Conservation (phyloP, 2,113 vertebrate genomes). For the Neotragus moschatus region DNA sequence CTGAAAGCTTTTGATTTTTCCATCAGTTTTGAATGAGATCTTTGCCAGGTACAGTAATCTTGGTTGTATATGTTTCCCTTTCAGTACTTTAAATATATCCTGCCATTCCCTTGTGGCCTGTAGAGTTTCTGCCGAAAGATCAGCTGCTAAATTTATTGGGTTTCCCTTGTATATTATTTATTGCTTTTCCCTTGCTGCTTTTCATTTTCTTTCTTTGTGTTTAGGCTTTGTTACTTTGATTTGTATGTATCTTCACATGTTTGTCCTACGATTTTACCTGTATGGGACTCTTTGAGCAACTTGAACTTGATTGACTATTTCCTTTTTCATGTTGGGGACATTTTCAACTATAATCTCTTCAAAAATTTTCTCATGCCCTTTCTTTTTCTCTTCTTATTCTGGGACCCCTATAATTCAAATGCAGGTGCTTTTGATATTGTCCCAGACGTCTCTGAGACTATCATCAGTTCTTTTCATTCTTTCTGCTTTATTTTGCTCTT, state of each 20-base stretch:
- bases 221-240: not conserved
- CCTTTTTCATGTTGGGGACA: not conserved
- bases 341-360: not conserved
- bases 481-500: not conserved
- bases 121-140: not conserved
- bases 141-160: not conserved
- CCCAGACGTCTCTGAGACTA: not conserved
- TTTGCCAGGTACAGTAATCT: not conserved
- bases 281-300: not conserved
- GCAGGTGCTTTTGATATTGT: not conserved
- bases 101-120: not conserved
- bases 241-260: not conserved
- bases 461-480: not conserved
- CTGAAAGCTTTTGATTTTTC: not conserved
- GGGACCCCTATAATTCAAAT: not conserved
- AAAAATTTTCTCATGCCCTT: not conserved
- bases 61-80: not conserved
- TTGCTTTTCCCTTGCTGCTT: not conserved
- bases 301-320: not conserved
- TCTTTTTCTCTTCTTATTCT: not conserved
- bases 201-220: not conserved
- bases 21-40: not conserved
- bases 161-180: not conserved
- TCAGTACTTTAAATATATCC: not conserved
- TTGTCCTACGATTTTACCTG: not conserved